A percentile compares a stretch with the other conserved stretches of the same genome.
phyloP scores from a whole-genome alignment of 2,888 invertebrate species.

The Macrosoma leucophasiata region DNA sequence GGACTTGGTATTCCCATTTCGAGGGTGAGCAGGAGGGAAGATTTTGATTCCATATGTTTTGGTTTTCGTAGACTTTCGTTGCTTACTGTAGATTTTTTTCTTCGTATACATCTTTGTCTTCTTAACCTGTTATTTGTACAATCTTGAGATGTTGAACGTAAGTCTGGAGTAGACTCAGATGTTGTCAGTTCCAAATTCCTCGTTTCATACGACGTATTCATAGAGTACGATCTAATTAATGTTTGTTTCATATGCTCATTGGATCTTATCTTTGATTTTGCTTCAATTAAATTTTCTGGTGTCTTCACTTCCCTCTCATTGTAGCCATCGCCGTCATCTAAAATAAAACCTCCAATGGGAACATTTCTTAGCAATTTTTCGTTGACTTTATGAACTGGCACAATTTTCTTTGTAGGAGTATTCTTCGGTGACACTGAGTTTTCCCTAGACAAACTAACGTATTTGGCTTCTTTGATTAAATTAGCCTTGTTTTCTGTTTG shows the following conservation, averaged over 20 bases:
- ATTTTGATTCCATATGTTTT: constrained; percentile 38
- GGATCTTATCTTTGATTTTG: constrained; percentile 30
- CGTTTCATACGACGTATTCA: constrained; percentile 41
- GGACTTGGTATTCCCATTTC: constrained; percentile 68
- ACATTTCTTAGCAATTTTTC: constrained; percentile 59
- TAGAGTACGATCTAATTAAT: constrained; percentile 54
- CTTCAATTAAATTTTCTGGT: constrained; percentile 45
- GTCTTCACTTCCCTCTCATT: constrained; percentile 71
- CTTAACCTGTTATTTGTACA: constrained; percentile 56
- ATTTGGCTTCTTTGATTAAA: constrained; percentile 63
- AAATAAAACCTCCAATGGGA: constrained; percentile 63
- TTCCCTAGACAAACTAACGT: constrained; percentile 60
- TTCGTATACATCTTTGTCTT: constrained; percentile 75
- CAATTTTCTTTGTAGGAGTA: constrained; percentile 50
- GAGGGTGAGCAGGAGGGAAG: constrained; percentile 49
- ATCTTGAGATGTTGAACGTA: constrained; percentile 42
- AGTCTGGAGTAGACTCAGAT: constrained; percentile 59
- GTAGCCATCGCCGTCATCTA: constrained; percentile 65
- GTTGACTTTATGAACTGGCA: constrained; percentile 50
- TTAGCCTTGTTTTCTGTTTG: constrained; percentile 58
- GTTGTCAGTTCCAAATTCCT: constrained; percentile 42
- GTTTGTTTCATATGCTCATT: constrained; percentile 29
- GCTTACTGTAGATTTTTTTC: constrained; percentile 66
- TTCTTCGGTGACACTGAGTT: constrained; percentile 62
- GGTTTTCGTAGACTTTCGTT: constrained; percentile 53